Conservation (phyloP, 2,888 invertebrate species). For the Lasioglossum pauxillum region DNA sequence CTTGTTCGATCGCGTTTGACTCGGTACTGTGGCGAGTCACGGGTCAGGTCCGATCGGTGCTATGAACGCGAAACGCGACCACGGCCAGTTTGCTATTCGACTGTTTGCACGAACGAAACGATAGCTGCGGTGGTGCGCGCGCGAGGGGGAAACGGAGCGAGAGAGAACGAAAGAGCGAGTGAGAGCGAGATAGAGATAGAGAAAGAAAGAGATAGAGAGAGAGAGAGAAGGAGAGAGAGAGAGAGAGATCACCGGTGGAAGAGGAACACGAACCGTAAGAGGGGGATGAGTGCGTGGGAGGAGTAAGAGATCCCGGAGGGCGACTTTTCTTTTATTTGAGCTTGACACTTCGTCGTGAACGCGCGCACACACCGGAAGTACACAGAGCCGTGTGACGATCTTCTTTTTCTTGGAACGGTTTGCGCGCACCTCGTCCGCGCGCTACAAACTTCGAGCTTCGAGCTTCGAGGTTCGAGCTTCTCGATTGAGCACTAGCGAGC, state of each 20-base stretch:
- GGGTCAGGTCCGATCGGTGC: neutral
- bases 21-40: neutral
- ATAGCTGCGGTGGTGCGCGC: slow-evolving; percentile 62
- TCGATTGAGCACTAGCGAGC: slow-evolving; percentile 4
- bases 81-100: slow-evolving; percentile 74
- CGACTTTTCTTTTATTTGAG: slow-evolving; percentile 82
- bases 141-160: slow-evolving; percentile 30
- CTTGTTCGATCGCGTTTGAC: slow-evolving; percentile 8
- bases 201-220: neutral
- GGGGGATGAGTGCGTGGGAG: slow-evolving; percentile 69
- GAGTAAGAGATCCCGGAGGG: slow-evolving; percentile 74
- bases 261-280: slow-evolving; percentile 61
- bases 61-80: slow-evolving; percentile 50
- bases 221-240: slow-evolving; percentile 29
- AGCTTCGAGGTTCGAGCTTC: neutral
- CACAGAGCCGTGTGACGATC: slow-evolving; percentile 43
- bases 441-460: neutral
- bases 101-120: slow-evolving; percentile 70
- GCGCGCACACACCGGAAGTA: slow-evolving; percentile 78
- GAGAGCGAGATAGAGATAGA: neutral
- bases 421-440: slow-evolving; percentile 8
- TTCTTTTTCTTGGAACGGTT: slow-evolving; percentile 35
- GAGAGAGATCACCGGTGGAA: slow-evolving; percentile 53
- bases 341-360: slow-evolving; percentile 80
- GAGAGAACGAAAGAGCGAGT: slow-evolving; percentile 25